Base-by-base conservation (phyloP, 2,888 invertebrate genomes). In the Papilio gigon region DNA sequence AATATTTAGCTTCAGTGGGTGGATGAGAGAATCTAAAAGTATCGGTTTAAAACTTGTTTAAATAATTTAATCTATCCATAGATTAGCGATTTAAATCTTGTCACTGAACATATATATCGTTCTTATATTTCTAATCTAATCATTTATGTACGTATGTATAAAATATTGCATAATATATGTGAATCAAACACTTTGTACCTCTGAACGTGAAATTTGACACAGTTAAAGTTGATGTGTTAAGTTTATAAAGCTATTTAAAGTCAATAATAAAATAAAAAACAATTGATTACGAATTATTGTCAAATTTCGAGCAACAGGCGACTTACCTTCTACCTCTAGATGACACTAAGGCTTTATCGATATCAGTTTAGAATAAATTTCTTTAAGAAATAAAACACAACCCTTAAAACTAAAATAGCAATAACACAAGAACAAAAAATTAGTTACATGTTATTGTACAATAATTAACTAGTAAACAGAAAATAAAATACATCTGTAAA, bases 1-100 rank as follows among this genome's bases (percentile, higher is more conserved):
- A 61, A 61, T 61, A 30, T 67, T 53, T 22, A 27, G 30, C 61
- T 61, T 61, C 22, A 53, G 14, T 60, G 20, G 50, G 37, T 33
- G 14, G n/a, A 50, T 62, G 14, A 50, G 42, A 59, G 37, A 37
- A 14, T 59, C 33, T 27, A 20, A 35, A 20, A 17, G 1, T 30
- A 11, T n/a, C n/a, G 9, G 30, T 30, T 56, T 56, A 30, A 1
- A 56, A 56, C 53, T 56, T 56, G 53, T 30, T 30, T 17, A 30
- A 30, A 56, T 56, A 56, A 56, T 56, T 56, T 30, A 30, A n/a
- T 30, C 9, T 56, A 30, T 56, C n/a, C 53, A 30, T 30, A 30
- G n/a, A 56, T 56, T 56, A 30, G 30, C 8, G 12, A 17, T 8
- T 14, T 17, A 53, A 56, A 56, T 9, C 53, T 30, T 30, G 9